Percentiles rank a stretch among this genome's conserved stretches.
Conservation (phyloP, 2,797 vertebrate genomes). For the Acanthurus tractus region DNA sequence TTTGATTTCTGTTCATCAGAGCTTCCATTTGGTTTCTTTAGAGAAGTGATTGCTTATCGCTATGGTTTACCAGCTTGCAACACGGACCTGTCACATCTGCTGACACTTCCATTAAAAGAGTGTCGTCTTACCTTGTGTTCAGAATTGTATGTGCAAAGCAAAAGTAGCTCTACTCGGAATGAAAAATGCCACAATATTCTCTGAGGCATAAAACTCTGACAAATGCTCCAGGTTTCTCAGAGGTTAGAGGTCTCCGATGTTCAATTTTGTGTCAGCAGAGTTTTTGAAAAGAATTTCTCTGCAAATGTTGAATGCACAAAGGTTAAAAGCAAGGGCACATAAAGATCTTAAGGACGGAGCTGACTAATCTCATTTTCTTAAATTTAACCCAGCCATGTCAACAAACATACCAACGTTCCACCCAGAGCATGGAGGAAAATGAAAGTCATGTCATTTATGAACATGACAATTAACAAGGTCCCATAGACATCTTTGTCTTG, state of each 20-base stretch:
- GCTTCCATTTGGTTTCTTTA: conserved; percentile 48
- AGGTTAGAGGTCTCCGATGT: conserved; percentile 4
- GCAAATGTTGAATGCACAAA: no score
- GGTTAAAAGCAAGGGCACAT: no score
- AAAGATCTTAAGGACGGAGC: no score
- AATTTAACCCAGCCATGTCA: no score
- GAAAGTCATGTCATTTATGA: no score
- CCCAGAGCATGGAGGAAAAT: no score
- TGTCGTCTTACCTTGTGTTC: conserved; percentile 35
- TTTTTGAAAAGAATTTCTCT: not conserved
- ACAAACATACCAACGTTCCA: no score
- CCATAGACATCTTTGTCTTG: no score
- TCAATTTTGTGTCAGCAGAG: not conserved
- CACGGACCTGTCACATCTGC: conserved; percentile 49
- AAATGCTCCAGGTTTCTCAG: conserved; percentile 8
- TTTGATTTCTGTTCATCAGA: conserved; percentile 49
- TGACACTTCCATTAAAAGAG: conserved; percentile 65
- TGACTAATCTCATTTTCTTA: no score
- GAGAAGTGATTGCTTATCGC: conserved; percentile 38
- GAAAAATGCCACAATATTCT: conserved; percentile 17
- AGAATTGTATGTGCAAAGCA: not conserved
- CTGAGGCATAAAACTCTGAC: conserved; percentile 2
- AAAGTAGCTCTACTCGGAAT: conserved; percentile 2
- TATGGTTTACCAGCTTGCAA: conserved; percentile 50
- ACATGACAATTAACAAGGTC: no score